These are phyloP conservation scores for human DNA, from an alignment of 2,113 vertebrate species.

Conservation along the genomic window GRCh38 chr18:62889001-62889500, in stretches of 20 bases:
- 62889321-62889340: background rate
- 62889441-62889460: background rate
- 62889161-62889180: constrained; percentile 27
- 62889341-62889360: background rate
- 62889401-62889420: too few species aligned
- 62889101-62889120: background rate
- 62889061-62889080: background rate
- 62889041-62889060: background rate
- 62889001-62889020: background rate
- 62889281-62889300: background rate
- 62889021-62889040: background rate
- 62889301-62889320: background rate
- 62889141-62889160: constrained; percentile 2
- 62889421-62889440: too few species aligned
- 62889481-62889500: background rate
- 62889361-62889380: background rate
- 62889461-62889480: background rate
- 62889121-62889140: constrained; percentile 24
- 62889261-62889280: background rate
- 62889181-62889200: background rate
- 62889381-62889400: too few species aligned
- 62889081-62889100: constrained; percentile 1
- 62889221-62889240: background rate
- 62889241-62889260: background rate
- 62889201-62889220: background rate